Percentiles rank a stretch among this genome's conserved stretches.
These are phyloP conservation scores for Gymnothorax reevesii DNA, from an alignment of 2,797 vertebrate genomes.

Conservation along the genomic window DNA sequence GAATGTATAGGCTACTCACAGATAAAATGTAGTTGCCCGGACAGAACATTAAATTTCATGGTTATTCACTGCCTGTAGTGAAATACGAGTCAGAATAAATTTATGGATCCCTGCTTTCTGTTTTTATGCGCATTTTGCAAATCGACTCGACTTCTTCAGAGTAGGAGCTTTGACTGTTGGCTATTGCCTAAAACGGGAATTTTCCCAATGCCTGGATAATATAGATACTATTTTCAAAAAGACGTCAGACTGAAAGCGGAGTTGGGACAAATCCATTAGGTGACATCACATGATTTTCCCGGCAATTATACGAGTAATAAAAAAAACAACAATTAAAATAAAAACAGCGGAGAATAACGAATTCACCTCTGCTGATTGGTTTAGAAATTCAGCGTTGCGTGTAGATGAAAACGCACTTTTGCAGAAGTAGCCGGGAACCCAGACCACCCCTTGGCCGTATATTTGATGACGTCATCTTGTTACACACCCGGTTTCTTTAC, in stretches of 20 bases:
- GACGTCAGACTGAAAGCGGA: not conserved
- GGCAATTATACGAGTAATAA: no score
- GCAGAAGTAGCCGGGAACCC: not conserved
- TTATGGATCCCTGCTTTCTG: no score
- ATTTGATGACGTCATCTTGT: not conserved
- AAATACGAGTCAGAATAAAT: no score
- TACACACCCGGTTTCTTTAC: constrained; percentile 2
- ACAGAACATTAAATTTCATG: no score
- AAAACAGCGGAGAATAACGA: not conserved
- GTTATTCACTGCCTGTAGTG: no score
- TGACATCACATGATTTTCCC: not conserved
- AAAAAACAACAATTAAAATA: no score
- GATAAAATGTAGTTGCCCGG: no score
- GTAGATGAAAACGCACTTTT: not conserved
- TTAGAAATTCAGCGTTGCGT: not conserved
- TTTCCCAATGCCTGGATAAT: not conserved
- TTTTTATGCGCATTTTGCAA: no score
- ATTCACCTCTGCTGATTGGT: constrained; percentile 1
- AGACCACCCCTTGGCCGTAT: not conserved
- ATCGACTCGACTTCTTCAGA: not conserved
- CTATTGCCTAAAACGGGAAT: not conserved
- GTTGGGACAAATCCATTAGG: not conserved
- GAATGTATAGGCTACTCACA: no score
- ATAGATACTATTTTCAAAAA: not conserved
- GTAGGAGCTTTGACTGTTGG: not conserved